Percentiles rank a stretch among this genome's conserved stretches.
phyloP scores from a whole-genome alignment of 2,888 invertebrate species.

The Diarsia dahlii region DNA sequence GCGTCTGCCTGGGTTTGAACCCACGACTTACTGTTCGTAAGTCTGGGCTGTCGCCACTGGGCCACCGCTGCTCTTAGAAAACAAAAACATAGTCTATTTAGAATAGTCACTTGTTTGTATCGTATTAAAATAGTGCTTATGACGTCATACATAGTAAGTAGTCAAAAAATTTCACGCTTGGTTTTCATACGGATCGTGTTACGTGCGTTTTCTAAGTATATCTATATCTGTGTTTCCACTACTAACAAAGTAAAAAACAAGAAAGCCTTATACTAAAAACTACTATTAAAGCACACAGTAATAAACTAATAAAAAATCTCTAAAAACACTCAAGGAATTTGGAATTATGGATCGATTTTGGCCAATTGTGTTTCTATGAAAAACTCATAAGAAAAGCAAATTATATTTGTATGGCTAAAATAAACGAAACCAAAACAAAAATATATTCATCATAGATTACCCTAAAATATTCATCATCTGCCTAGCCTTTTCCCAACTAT shows the following conservation, averaged over 20 bases:
- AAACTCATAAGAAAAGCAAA: constrained; percentile 54
- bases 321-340: constrained; percentile 66
- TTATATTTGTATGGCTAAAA: constrained; percentile 33
- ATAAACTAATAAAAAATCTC: constrained; percentile 31
- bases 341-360: constrained; percentile 67
- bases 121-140: no score
- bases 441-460: background rate
- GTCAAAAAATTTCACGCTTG: no score
- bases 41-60: no score
- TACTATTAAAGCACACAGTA: constrained; percentile 43
- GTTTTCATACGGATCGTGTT: no score
- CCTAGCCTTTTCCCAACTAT: background rate
- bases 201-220: no score
- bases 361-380: constrained; percentile 68
- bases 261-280: constrained; percentile 27
- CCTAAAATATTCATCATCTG: background rate
- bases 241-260: constrained; percentile 34
- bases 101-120: no score
- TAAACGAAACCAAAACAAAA: background rate
- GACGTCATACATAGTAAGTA: no score
- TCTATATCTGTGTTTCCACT: no score
- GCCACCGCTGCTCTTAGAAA: no score
- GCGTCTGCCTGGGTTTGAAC: no score
- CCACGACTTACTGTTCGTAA: no score
- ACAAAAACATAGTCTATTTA: no score